Evolutionary conservation across 2,113 vertebrate genomes (phyloP).

Genomic region (Sinosuthora webbiana): DNA sequence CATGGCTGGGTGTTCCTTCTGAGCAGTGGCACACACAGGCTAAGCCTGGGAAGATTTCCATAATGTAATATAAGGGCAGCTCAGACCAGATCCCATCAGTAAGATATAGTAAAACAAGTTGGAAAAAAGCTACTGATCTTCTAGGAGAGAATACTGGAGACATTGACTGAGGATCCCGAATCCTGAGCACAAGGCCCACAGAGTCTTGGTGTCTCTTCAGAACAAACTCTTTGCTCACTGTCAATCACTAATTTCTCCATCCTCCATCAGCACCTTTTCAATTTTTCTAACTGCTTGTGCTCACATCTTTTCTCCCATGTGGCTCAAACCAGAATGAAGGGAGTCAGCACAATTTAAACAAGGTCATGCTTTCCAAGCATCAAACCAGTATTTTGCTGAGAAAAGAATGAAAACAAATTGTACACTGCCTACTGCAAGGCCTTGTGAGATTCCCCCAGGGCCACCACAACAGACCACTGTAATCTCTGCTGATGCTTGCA

Average conservation of each 20-base stretch:
- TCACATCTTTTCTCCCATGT: background rate
- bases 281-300: background rate
- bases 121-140: background rate
- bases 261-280: background rate
- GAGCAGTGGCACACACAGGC: background rate
- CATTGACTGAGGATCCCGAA: background rate
- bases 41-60: background rate
- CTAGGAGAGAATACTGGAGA: background rate
- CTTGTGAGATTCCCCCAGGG: background rate
- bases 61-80: background rate
- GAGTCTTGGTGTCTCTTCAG: background rate
- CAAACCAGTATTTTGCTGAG: background rate
- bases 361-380: background rate
- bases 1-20: background rate
- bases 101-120: background rate
- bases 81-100: background rate
- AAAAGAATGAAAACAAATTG: conserved; percentile 12
- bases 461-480: background rate
- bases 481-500: conserved; percentile 26
- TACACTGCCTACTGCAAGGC: background rate
- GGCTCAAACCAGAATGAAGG: background rate
- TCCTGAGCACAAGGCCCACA: background rate
- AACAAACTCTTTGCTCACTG: background rate
- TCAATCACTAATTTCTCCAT: background rate
- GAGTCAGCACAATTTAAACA: background rate